Evolutionary conservation across 1,140 invertebrate genomes (phyloP).

Genomic region (Lysiphlebus fabarum): DNA sequence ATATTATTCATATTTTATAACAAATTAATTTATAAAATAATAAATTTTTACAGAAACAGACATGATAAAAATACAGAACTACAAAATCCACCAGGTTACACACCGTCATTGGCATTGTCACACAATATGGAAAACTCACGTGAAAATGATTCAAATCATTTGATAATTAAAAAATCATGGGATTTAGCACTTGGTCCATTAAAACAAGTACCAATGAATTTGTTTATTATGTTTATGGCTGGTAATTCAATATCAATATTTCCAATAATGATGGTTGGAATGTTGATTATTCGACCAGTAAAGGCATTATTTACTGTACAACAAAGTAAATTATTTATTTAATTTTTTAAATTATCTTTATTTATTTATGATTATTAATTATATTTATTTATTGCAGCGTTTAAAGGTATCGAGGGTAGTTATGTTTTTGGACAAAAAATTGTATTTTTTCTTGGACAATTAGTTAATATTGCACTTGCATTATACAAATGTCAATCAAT

Average conservation of each 20-base stretch:
- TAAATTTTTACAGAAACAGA: slow-evolving; percentile 42
- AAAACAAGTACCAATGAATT: slow-evolving; percentile 97
- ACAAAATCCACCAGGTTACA: slow-evolving; percentile 80
- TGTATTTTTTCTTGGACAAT: slow-evolving; percentile 92
- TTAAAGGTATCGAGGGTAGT: slow-evolving; percentile 94
- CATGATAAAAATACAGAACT: slow-evolving; percentile 56
- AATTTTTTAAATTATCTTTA: not conserved
- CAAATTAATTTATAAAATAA: slow-evolving; percentile 41
- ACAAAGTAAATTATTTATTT: slow-evolving; percentile 59
- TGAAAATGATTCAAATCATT: slow-evolving; percentile 71
- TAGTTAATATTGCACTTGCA: slow-evolving; percentile 88
- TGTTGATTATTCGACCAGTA: slow-evolving; percentile 93
- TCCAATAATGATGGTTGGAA: slow-evolving; percentile 99
- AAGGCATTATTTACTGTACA: slow-evolving; percentile 91
- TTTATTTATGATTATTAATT: not conserved
- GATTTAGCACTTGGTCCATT: slow-evolving; percentile 92
- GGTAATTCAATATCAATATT: slow-evolving; percentile 99
- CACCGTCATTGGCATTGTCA: slow-evolving; percentile 65
- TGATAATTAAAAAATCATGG: slow-evolving; percentile 96
- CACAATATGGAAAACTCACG: slow-evolving; percentile 74
- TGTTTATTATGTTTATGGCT: slow-evolving; percentile 99
- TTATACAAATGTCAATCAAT: slow-evolving; percentile 99
- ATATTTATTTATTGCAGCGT: slow-evolving; percentile 60
- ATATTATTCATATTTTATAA: not conserved
- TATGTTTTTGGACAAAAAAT: slow-evolving; percentile 89